Evolutionary conservation across 2,888 invertebrate genomes (phyloP), one percentile per base, ranked within the genome.

Genomic region (Tribolium freemani): DNA sequence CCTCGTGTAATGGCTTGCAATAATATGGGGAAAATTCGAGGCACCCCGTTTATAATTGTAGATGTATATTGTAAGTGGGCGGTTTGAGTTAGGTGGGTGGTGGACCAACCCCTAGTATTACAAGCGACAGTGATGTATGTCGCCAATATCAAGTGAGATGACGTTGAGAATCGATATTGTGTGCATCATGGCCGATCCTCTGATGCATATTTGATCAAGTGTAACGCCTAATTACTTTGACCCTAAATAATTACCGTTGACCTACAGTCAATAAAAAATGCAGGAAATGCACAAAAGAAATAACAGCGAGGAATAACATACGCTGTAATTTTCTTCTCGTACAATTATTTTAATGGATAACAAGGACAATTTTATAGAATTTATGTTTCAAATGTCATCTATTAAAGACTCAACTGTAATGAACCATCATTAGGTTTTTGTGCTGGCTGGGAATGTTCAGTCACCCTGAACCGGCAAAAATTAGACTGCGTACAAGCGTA

Each of bases 71-170:
- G 56, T 71, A 38, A 26, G 71, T 44, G 54, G 72, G 66, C 38
- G 60, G 44, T 71, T 57, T 69, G 67, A 68, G 67, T 64, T 50
- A 63, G 31, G 45, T 76, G 78, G 77, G 78, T 76, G 79, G 76
- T 66, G 60, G 58, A 68, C 78, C 76, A 77, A 63, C 79, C 81
- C 80, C 73, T 67, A 54, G 75, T 78, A 80, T 78, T 79, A 79
- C 76, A 73, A 77, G 76, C 80, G 82, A 83, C 81, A 81, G 78
- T 83, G 83, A 84, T 83, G 81, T 82, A 83, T 83, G 83, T 82
- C 78, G 82, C 81, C 82, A 82, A 83, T 84, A 83, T 84, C 80
- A 79, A 79, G 78, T 77, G 76, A 78, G 82, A 83, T 81, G 83
- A 81, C 81, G 80, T 78, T 78, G 75, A 73, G 77, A 82, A 83